Evolutionary conservation across 2,797 vertebrate genomes (phyloP), one percentile per base, ranked within the genome.

Genomic region (Clarias pachynema): DNA sequence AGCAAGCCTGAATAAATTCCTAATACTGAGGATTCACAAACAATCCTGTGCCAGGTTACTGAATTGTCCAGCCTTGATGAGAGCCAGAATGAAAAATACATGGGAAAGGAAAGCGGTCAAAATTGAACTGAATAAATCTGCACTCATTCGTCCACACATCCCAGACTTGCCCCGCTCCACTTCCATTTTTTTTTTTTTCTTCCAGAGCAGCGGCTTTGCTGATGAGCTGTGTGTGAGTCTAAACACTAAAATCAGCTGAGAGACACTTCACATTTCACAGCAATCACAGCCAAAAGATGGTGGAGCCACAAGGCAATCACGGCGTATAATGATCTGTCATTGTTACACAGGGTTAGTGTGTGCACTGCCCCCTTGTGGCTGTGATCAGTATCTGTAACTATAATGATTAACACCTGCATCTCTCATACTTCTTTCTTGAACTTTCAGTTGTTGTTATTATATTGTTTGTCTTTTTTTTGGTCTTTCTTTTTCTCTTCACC

Each of bases 211-310:
- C 0, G 6, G 57, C 57, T 34, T 34, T 59, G 74, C 56, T 77
- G 74, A 77, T 77, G 29, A 34, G 56, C 20, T 34, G 18, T 77
- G 60, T 40, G 31, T 79, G 40, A 18, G 60, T 49, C 62, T 81
- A 40, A 68, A 81, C 9, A 2, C 14, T 68, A 26, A 66, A 80
- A 81, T 81, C 79, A 81, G 26, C 44, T 20, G 40, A 81, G 79
- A 31, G 79, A 4, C 40, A 53, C 24, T 81, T 68, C 79, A 81
- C 40, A 68, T 65, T 63, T 68, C 79, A 66, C 79, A 81, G 78
- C 40, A 81, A 49, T 81, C 63, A 81, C 16, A 66, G 40, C n/a
- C 24, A 79, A 40, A 63, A 31, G 79, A 37, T 78, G 29, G 9
- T 60, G 74, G 29, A 22, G 22, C 14, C 34, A 44, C 77, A 79